Evolutionary conservation across 2,888 invertebrate species (phyloP), one percentile per base, ranked within the genome.

Genomic region (Clostera curtula): DNA sequence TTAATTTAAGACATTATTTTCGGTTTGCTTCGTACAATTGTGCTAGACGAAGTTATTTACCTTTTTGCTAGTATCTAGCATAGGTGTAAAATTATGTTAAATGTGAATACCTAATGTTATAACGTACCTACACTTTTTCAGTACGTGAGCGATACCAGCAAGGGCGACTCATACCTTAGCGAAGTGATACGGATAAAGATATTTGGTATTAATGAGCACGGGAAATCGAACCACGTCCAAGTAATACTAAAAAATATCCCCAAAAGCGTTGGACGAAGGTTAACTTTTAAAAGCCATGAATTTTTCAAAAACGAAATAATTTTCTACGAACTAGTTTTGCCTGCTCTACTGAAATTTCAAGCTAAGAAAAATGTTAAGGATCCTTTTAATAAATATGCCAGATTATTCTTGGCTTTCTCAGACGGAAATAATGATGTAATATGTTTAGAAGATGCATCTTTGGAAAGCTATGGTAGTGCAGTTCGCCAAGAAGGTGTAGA

Each of bases 121-220:
- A n/a, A n/a, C n/a, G n/a, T n/a, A n/a, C n/a, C n/a, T n/a, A n/a
- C n/a, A n/a, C 15, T 9, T 54, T 69, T 26, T 2, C 69, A 84
- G 84, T 77, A 73, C 26, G 73, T 79, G 1, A 57, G 74, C 25
- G 74, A 70, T 8, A 75, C 71, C 0, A 79, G 79, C 1, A 90
- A 89, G 60, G 92, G 92, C 0, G 91, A 92, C 49, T 89, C 89
- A 0, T 92, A 91, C 49, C 58, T 92, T 24, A 90, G 91, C 43
- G 86, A 86, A 34, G 73, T 91, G 1, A 86, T 85, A 24, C 85
- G 88, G 17, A 83, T 91, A 14, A 85, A 68, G 25, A 71, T 92
- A 3, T 64, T 70, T 29, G 88, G 88, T 1, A 53, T 48, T 24
- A 63, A 70, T 5, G 34, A 57, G 12, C 58, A 58, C 3, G 56